Percentiles rank a stretch among this genome's conserved stretches.
Evolutionary conservation across 2,797 vertebrate species (phyloP).

Genomic region (Triplophysa yarkandensis): DNA sequence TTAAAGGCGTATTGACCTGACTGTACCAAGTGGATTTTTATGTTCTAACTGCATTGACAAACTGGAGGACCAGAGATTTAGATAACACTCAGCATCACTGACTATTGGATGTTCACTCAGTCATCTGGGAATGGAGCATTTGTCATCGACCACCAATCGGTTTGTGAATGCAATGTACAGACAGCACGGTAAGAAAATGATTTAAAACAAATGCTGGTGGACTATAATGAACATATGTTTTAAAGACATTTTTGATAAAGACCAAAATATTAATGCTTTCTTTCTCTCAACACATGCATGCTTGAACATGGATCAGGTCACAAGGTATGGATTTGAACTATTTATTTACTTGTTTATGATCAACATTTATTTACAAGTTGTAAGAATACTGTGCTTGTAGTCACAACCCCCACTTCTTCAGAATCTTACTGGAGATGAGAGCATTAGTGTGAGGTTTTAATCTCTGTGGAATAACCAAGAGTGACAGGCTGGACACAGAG

Average conservation of each 20-base stretch:
- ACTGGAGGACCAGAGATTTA: neutral
- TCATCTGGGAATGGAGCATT: slow-evolving; percentile 37
- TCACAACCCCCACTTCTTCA: slow-evolving; percentile 62
- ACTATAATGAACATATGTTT: neutral
- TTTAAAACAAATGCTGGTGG: neutral
- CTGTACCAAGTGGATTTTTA: slow-evolving; percentile 1
- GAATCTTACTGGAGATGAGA: slow-evolving; percentile 56
- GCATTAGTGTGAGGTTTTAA: slow-evolving; percentile 72
- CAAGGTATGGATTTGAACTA: slow-evolving; percentile 64
- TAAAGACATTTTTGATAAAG: too few species aligned
- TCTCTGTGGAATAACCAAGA: slow-evolving; percentile 70
- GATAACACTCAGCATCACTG: too few species aligned
- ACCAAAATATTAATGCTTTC: neutral
- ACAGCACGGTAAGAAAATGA: slow-evolving; percentile 35
- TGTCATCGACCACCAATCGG: slow-evolving; percentile 33
- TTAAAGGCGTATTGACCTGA: neutral
- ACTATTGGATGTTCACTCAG: neutral
- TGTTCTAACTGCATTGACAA: neutral
- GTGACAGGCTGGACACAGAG: slow-evolving; percentile 64
- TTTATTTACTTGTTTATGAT: neutral
- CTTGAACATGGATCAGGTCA: slow-evolving; percentile 63
- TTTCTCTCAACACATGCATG: neutral
- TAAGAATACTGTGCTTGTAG: slow-evolving; percentile 48
- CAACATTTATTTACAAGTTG: slow-evolving; percentile 21
- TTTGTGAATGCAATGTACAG: slow-evolving; percentile 50